phyloP scores from a whole-genome alignment of 2,888 invertebrate genomes.

The Isotomurus palustris region DNA sequence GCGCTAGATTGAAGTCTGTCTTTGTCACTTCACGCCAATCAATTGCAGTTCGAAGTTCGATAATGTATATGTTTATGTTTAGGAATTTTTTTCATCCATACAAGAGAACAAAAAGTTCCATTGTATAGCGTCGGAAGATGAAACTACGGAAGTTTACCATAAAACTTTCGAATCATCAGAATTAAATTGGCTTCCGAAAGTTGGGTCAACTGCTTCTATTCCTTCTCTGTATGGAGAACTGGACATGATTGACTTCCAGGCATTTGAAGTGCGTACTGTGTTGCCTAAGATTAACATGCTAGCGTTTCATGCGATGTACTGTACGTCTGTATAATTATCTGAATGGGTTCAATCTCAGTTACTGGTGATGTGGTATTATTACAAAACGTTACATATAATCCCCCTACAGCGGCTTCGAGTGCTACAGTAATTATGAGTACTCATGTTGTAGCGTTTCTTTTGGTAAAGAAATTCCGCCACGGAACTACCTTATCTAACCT shows the following conservation, averaged over 20 bases:
- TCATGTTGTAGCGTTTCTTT: slow-evolving; percentile 29
- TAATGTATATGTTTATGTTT: no score
- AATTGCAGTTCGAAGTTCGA: no score
- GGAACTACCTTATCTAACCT: slow-evolving; percentile 12
- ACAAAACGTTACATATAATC: not conserved
- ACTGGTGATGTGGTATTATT: not conserved
- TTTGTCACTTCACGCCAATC: no score
- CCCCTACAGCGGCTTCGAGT: not conserved
- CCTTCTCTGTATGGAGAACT: slow-evolving; percentile 26
- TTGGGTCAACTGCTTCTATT: slow-evolving; percentile 20
- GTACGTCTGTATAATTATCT: not conserved
- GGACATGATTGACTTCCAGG: slow-evolving; percentile 4
- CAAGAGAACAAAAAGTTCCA: not conserved
- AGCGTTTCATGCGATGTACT: not conserved
- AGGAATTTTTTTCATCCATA: not conserved
- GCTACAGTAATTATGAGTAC: slow-evolving; percentile 23
- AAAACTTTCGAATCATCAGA: not conserved
- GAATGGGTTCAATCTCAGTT: not conserved
- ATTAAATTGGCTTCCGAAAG: slow-evolving; percentile 15
- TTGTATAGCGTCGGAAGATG: no score
- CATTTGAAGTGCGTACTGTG: not conserved
- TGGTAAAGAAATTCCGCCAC: slow-evolving; percentile 24
- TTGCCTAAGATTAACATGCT: not conserved
- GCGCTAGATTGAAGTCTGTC: no score
- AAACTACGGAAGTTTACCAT: not conserved